Evolutionary conservation across 1,140 invertebrate species (phyloP), one percentile per base, ranked within the genome.

Genomic region (Teleogryllus occipitalis): DNA sequence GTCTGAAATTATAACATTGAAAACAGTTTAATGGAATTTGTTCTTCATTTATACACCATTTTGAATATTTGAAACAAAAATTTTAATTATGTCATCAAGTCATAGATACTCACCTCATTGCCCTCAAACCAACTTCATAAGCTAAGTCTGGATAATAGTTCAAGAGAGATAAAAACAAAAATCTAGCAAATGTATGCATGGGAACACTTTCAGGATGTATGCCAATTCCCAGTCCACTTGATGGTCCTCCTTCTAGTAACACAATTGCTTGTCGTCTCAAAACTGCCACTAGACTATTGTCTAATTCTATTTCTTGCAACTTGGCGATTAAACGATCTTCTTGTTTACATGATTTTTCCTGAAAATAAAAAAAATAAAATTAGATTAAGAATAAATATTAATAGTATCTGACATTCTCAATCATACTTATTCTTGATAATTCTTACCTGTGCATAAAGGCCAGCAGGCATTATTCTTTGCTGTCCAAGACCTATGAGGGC

Each of bases 151-250:
- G 89, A 86, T 95, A 92, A 82, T 90, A 89, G 78, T 90, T 90
- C 78, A 95, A 86, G 74, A 96, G 87, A 14, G 93, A 91, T 72
- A 91, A 89, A 86, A 95, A 96, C 77, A 95, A 87, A 84, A 92
- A 96, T 80, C 92, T 87, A 18, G 94, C 94, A 86, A 95, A 94
- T 48, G 93, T 95, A 84, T 95, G 94, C 89, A 95, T 94, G 18
- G 94, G 94, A 76, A 94, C 89, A 5, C 90, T 90, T 82, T 95
- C 92, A 0, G 93, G 90, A 85, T 94, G 93, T 80, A 95, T 92
- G 22, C 91, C 91, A 75, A 91, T 89, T 47, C 93, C 94, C 54
- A 93, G 87, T 12, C 93, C 94, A 83, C 92, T 93, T 8, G 91
- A 90, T 0, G 93, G 92, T 0, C 94, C 94, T 22, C 92, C 92